phyloP scores from a whole-genome alignment of 2,797 vertebrate species.

The Masticophis lateralis region DNA sequence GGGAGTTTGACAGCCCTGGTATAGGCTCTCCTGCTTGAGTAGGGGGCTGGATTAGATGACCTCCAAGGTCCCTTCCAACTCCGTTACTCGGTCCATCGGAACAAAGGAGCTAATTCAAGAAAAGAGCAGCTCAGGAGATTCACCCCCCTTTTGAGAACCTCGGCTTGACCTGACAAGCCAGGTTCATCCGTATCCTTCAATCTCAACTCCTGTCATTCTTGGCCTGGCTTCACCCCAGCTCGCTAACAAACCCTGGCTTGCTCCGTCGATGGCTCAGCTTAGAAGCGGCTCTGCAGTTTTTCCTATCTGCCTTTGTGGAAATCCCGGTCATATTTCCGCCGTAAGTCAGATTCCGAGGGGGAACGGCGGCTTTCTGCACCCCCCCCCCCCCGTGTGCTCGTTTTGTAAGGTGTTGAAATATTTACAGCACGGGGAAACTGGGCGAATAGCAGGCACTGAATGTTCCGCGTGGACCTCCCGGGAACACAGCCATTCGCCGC shows the following conservation, averaged over 20 bases:
- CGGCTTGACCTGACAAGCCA: neutral
- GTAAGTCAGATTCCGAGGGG: neutral
- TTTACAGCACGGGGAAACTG: neutral
- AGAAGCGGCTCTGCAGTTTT: neutral
- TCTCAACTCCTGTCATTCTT: neutral
- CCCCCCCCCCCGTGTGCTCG: neutral
- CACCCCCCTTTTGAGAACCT: neutral
- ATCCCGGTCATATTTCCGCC: neutral
- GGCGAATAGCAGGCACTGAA: neutral
- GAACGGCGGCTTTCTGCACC: too few relatives aligned
- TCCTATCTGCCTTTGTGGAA: neutral
- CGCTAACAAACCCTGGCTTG: too few relatives aligned
- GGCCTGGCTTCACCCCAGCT: neutral
- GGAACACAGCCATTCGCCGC: accelerated
- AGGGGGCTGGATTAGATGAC: neutral
- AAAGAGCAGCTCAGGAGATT: neutral
- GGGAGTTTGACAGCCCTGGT: too few relatives aligned
- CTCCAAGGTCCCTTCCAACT: neutral
- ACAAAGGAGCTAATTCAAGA: neutral
- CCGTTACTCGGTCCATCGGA: neutral
- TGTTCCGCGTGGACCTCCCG: neutral
- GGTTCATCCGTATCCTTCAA: neutral
- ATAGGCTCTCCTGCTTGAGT: too few relatives aligned
- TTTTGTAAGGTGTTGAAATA: neutral
- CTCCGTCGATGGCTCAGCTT: accelerated